These are phyloP conservation scores for Oreochromis spilurus DNA, from an alignment of 2,113 vertebrate genomes.

Conservation along the genomic window DNA sequence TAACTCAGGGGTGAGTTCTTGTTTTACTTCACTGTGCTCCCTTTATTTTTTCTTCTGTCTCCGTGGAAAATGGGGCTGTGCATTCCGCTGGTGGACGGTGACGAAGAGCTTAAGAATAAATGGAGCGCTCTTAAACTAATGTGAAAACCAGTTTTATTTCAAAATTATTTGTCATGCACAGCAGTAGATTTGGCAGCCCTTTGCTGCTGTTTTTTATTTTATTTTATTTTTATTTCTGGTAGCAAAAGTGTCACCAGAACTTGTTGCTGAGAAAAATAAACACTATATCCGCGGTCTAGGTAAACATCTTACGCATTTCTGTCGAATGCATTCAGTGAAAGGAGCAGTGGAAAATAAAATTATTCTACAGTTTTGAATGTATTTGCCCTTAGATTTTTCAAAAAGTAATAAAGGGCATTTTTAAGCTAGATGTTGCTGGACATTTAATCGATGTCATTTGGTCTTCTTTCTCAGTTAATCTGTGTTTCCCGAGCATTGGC, in stretches of 20 bases:
- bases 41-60: neutral
- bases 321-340: neutral
- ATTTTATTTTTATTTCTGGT: neutral
- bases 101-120: neutral
- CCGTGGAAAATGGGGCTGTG: neutral
- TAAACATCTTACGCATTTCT: neutral
- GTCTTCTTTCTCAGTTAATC: neutral
- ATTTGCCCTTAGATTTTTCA: neutral
- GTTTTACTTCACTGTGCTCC: neutral
- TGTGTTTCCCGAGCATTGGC: neutral
- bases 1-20: slow-evolving; percentile 58
- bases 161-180: neutral
- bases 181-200: neutral
- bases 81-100: slow-evolving; percentile 18
- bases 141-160: neutral
- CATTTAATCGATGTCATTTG: neutral
- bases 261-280: slow-evolving; percentile 41
- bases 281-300: neutral
- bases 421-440: neutral
- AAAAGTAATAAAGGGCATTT: neutral
- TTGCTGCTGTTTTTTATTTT: neutral
- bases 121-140: neutral
- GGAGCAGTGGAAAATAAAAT: neutral
- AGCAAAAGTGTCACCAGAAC: slow-evolving; percentile 7
- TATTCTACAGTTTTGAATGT: neutral